These are phyloP conservation scores for Orthonevra nobilis DNA, from an alignment of 2,888 invertebrate species.

Conservation along the genomic window DNA sequence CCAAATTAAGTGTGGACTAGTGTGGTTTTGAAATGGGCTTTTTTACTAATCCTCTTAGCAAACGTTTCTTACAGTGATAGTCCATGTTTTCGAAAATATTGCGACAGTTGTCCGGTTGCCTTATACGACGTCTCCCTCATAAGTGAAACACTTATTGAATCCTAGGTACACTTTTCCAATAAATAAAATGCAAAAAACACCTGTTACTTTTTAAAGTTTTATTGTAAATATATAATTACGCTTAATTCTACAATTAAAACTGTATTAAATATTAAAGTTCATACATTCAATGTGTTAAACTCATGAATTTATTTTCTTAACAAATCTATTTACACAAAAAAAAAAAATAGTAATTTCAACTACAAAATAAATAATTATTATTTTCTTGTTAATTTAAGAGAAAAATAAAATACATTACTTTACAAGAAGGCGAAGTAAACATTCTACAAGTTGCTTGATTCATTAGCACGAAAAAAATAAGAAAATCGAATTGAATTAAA, in stretches of 20 bases:
- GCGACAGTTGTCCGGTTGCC: no score
- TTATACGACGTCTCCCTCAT: no score
- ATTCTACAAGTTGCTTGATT: slow-evolving; percentile 7
- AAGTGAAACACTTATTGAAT: no score
- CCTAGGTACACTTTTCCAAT: no score
- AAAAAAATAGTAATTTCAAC: slow-evolving; percentile 57
- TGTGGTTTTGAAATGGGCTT: no score
- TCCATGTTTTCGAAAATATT: no score
- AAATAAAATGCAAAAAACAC: no score
- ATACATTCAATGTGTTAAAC: slow-evolving; percentile 1
- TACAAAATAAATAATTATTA: slow-evolving; percentile 66
- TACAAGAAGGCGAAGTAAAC: slow-evolving; percentile 35
- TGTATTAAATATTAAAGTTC: neutral
- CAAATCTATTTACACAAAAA: slow-evolving; percentile 49
- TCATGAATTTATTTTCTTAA: slow-evolving; percentile 1
- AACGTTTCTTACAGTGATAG: no score
- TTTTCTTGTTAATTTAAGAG: slow-evolving; percentile 39
- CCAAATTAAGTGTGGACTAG: no score
- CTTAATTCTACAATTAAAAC: neutral
- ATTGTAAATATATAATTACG: slow-evolving; percentile 32
- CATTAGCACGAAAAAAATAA: slow-evolving; percentile 5
- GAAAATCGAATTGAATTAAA: slow-evolving; percentile 16
- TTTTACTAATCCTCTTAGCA: no score
- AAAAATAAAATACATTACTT: slow-evolving; percentile 25
- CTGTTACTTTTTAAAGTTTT: slow-evolving; percentile 9